Percentiles rank a stretch among this genome's conserved stretches.
Conservation (phyloP, 2,888 invertebrate species). For the Ellobium chinense region DNA sequence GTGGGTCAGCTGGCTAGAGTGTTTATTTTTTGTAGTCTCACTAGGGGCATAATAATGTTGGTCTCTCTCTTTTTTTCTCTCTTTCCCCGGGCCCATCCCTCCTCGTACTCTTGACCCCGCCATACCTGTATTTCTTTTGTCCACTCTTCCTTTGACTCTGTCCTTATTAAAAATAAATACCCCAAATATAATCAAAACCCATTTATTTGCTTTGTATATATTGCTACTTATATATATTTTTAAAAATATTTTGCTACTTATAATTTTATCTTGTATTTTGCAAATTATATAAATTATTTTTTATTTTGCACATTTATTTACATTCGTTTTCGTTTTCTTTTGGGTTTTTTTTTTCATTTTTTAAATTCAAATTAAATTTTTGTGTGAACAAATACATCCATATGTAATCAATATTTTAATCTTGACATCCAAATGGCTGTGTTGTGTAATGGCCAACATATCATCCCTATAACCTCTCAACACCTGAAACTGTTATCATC, state of each 20-base stretch:
- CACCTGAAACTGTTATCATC: no score
- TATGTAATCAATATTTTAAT: background rate
- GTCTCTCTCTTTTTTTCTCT: conserved; percentile 24
- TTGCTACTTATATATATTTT: background rate
- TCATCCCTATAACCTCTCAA: no score
- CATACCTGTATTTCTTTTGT: background rate
- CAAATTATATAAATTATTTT: background rate
- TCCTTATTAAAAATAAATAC: no score
- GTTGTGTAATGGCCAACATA: no score
- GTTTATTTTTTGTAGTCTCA: conserved; percentile 20
- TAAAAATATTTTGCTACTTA: no score
- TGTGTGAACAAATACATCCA: background rate
- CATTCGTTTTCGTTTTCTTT: conserved; percentile 1
- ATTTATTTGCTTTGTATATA: background rate
- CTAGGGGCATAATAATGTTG: conserved; percentile 46
- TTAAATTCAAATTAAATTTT: background rate
- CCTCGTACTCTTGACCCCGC: background rate
- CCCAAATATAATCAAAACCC: no score
- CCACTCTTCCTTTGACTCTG: background rate
- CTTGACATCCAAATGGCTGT: no score
- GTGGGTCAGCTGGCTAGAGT: background rate
- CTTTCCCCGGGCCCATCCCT: conserved; percentile 7
- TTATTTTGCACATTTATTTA: background rate
- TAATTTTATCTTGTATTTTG: conserved; percentile 5
- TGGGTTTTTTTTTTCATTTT: conserved; percentile 1